Evolutionary conservation across 2,797 vertebrate species (phyloP).

Genomic region (Epinephelus malabaricus): DNA sequence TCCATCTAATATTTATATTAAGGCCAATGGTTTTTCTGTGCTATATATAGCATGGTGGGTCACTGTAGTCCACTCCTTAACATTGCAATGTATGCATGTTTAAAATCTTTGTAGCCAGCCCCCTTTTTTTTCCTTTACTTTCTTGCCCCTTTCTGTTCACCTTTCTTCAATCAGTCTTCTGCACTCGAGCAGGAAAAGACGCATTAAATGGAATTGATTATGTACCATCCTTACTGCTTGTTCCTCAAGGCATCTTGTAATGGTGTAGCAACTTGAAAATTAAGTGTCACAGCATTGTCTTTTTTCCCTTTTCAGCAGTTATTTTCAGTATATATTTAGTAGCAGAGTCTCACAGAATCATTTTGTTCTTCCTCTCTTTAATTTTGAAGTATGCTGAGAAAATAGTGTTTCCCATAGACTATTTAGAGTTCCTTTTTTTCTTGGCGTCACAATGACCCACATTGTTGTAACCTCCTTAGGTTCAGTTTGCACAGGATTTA

Average conservation of each 20-base stretch:
- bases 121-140: not conserved
- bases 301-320: not conserved
- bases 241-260: not conserved
- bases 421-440: not conserved
- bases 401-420: not conserved
- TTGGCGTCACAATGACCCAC: conserved; percentile 20
- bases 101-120: not conserved
- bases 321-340: not conserved
- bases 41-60: conserved; percentile 31
- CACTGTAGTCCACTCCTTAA: not conserved
- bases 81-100: not conserved
- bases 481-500: not conserved
- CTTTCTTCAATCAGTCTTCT: conserved; percentile 38
- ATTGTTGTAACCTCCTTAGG: conserved; percentile 10
- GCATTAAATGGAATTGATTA: conserved; percentile 26
- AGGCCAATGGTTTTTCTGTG: conserved; percentile 34
- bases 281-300: not conserved
- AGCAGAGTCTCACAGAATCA: not conserved
- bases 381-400: not conserved
- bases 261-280: conserved; percentile 3
- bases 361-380: not conserved
- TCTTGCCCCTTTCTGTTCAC: conserved; percentile 34
- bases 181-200: conserved; percentile 6
- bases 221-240: not conserved
- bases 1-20: conserved; percentile 47